Conservation (phyloP, 2,113 vertebrate genomes). For the Callopanchax toddi region DNA sequence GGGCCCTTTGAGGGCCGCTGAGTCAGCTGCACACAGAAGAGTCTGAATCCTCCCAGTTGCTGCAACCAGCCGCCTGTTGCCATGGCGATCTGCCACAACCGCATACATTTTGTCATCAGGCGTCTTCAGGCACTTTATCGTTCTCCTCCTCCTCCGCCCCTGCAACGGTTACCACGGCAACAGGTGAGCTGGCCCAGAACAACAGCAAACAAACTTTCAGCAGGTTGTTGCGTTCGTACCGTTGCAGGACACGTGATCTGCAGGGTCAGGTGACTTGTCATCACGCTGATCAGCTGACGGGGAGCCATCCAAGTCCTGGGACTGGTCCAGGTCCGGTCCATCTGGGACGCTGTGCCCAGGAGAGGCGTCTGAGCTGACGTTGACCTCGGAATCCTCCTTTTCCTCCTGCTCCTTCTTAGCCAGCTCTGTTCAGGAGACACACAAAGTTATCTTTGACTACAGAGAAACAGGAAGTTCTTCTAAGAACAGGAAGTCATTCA, state of each 20-base stretch:
- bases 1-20: conserved; percentile 19
- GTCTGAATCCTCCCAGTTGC: conserved; percentile 22
- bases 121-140: conserved; percentile 60
- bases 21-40: conserved; percentile 41
- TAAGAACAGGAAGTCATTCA: no score
- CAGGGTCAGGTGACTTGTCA: conserved; percentile 33
- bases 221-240: conserved; percentile 37
- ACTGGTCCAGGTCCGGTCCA: conserved; percentile 21
- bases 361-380: conserved; percentile 26
- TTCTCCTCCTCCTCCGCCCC: conserved; percentile 43
- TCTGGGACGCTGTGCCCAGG: conserved; percentile 23
- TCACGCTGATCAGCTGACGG: conserved; percentile 6
- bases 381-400: conserved; percentile 20
- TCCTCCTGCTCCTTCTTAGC: conserved; percentile 63
- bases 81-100: conserved; percentile 37
- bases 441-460: conserved; percentile 2
- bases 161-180: conserved; percentile 47
- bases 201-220: fast-evolving
- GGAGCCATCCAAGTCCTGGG: conserved; percentile 26
- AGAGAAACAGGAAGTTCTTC: no score
- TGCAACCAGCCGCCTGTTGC: conserved; percentile 23
- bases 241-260: conserved; percentile 60
- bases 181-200: conserved; percentile 7
- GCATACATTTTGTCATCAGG: conserved; percentile 45
- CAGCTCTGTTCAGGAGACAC: conserved; percentile 51